phyloP scores from a whole-genome alignment of 2,797 vertebrate genomes.

The Lithobates pipiens region DNA sequence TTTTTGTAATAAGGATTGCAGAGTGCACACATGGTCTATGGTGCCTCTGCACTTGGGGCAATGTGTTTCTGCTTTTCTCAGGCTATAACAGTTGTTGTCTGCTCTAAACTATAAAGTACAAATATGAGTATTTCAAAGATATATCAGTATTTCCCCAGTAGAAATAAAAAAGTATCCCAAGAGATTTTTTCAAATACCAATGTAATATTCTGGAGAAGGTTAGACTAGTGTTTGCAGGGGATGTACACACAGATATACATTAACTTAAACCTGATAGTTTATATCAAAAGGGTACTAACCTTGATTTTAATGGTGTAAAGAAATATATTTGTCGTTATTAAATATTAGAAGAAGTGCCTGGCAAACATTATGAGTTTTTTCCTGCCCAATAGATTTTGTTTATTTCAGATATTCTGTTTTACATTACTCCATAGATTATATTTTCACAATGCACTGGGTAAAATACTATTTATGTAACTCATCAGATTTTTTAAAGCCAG shows the following conservation, averaged over 20 bases:
- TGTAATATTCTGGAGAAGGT: constrained; percentile 30
- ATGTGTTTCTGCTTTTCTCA: no score
- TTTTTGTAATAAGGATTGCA: no score
- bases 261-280: constrained; percentile 26
- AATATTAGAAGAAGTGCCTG: not conserved
- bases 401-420: not conserved
- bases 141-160: not conserved
- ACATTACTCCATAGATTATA: not conserved
- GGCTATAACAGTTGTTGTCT: no score
- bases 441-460: no score
- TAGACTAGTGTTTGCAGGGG: constrained; percentile 5
- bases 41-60: no score
- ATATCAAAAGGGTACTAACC: constrained; percentile 32
- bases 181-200: constrained; percentile 1
- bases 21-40: no score
- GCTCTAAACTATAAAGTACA: not conserved
- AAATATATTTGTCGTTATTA: constrained; percentile 35
- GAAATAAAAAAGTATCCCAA: not conserved
- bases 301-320: not conserved
- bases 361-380: constrained; percentile 2
- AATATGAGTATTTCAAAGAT: not conserved
- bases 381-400: not conserved
- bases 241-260: constrained; percentile 34
- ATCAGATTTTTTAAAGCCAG: no score
- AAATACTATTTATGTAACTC: no score